These are phyloP conservation scores for Choristoneura fumiferana DNA, from an alignment of 1,140 invertebrate species.

Conservation along the genomic window DNA sequence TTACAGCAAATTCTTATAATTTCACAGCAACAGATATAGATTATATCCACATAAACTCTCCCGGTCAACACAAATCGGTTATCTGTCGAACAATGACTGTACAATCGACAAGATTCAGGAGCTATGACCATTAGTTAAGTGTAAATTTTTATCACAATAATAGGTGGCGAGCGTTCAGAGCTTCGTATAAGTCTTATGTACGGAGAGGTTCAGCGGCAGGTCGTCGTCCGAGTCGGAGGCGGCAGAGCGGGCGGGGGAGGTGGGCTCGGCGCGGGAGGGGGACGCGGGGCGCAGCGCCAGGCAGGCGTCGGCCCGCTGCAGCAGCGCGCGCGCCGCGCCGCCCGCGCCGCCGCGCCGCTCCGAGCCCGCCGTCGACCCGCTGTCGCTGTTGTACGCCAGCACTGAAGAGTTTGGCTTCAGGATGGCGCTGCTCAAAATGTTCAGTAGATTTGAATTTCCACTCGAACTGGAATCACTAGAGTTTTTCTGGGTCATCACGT, in stretches of 20 bases:
- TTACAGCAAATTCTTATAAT: too few species aligned
- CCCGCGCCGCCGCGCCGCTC: too few species aligned
- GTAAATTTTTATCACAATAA: too few species aligned
- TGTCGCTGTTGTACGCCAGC: conserved; percentile 10
- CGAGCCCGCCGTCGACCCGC: neutral
- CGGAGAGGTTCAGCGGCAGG: conserved; percentile 51
- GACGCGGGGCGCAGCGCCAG: too few species aligned
- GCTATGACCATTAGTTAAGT: too few species aligned
- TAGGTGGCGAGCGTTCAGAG: neutral
- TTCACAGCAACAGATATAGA: too few species aligned
- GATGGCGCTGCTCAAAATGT: neutral
- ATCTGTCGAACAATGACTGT: too few species aligned
- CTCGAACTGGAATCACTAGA: conserved; percentile 31
- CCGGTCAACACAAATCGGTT: too few species aligned
- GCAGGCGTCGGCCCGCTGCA: neutral
- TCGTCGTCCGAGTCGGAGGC: conserved; percentile 51
- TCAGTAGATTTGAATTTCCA: conserved; percentile 18
- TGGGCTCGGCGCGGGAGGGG: too few species aligned
- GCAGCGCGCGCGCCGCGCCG: too few species aligned
- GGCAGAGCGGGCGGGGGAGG: neutral
- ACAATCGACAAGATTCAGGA: too few species aligned
- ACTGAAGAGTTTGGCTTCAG: neutral
- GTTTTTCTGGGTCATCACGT: conserved; percentile 46
- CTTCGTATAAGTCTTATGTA: conserved; percentile 29
- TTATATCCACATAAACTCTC: too few species aligned